These are phyloP conservation scores for Eurytoma adleriae DNA, from an alignment of 2,888 invertebrate species.

Conservation along the genomic window DNA sequence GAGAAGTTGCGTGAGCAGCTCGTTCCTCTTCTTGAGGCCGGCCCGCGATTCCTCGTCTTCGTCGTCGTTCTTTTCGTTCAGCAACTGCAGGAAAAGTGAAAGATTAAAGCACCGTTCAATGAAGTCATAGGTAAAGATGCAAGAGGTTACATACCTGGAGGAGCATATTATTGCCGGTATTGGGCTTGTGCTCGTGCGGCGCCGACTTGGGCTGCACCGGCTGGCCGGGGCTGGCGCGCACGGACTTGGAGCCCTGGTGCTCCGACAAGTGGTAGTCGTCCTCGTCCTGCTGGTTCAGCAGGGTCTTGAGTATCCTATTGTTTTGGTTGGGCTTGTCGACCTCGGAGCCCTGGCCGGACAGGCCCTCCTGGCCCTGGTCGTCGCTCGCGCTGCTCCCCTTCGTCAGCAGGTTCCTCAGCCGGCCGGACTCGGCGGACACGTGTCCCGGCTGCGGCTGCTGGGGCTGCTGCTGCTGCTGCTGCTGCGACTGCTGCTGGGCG, in stretches of 20 bases:
- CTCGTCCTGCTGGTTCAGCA: conserved; percentile 83
- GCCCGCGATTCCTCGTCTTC: conserved; percentile 82
- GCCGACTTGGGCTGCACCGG: conserved; percentile 27
- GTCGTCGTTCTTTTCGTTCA: conserved; percentile 89
- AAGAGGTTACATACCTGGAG: conserved; percentile 77
- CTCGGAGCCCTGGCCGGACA: conserved; percentile 49
- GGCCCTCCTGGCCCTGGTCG: conserved; percentile 63
- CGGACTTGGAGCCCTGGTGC: conserved; percentile 12
- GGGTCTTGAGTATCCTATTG: conserved; percentile 79
- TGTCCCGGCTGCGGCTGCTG: conserved; percentile 74
- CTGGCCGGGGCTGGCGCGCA: conserved; percentile 39
- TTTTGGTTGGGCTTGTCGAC: conserved; percentile 74
- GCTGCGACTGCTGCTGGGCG: conserved; percentile 75
- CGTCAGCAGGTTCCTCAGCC: conserved; percentile 77
- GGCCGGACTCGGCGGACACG: conserved; percentile 75
- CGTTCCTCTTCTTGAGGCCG: conserved; percentile 80
- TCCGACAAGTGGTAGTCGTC: conserved; percentile 77
- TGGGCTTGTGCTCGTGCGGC: conserved; percentile 58
- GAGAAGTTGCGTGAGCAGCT: conserved; percentile 80
- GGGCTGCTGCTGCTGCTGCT: conserved; percentile 76
- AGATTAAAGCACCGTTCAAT: not conserved
- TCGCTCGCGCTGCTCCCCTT: conserved; percentile 69
- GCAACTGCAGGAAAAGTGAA: conserved; percentile 78
- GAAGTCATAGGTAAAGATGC: not conserved
- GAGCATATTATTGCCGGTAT: conserved; percentile 79